Evolutionary conservation across 2,888 invertebrate genomes (phyloP), one percentile per base, ranked within the genome.

Genomic region (Cremastobaeus sp.): DNA sequence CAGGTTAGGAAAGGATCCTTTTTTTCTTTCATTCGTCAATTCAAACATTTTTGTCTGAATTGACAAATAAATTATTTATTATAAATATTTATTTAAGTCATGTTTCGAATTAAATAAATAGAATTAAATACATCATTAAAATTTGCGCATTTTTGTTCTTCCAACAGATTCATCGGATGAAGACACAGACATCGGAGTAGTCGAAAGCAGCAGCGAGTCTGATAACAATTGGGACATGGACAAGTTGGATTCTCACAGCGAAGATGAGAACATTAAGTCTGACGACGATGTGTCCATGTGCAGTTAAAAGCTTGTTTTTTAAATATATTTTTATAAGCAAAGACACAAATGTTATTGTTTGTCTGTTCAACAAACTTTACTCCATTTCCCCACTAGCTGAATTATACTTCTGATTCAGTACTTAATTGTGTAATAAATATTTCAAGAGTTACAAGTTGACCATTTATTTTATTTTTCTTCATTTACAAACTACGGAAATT

Each of bases 1-100:
- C 89, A 88, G 90, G 90, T 90, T n/a, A n/a, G n/a, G n/a, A n/a
- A n/a, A n/a, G 11, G n/a, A 9, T 14, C 4, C 4, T 37, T 25
- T 25, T 8, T 25, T 25, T 25, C n/a, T n/a, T n/a, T n/a, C n/a
- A n/a, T n/a, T n/a, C n/a, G n/a, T n/a, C n/a, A n/a, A n/a, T n/a
- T n/a, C n/a, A 25, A 28, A 34, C 15, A 14, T 14, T 14, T 6
- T 9, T 43, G n/a, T 34, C n/a, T 34, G 9, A 34, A n/a, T n/a
- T n/a, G n/a, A n/a, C n/a, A n/a, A n/a, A n/a, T n/a, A n/a, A n/a
- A n/a, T n/a, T 34, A 34, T 34, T n/a, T n/a, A 8, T n/a, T 28
- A 43, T 25, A 25, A 43, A 14, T 45, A 28, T 28, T 28, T 45
- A 28, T 45, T 45, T 14, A 6, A 32, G n/a, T n/a, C n/a, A n/a